Evolutionary conservation across 1,140 invertebrate genomes (phyloP).

Genomic region (Procambarus virginalis): DNA sequence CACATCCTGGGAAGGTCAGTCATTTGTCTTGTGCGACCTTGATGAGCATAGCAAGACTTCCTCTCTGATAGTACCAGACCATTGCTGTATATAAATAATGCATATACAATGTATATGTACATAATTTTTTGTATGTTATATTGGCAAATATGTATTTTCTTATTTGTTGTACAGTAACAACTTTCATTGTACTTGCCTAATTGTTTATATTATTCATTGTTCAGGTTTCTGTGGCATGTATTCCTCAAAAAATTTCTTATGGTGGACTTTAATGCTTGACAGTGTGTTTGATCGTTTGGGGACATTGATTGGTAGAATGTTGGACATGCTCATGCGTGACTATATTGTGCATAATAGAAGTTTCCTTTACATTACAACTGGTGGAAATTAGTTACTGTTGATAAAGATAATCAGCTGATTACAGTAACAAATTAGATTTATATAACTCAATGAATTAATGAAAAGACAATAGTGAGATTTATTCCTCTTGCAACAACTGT

Average conservation of each 20-base stretch:
- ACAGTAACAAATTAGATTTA: not conserved
- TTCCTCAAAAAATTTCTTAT: not conserved
- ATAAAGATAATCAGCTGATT: not conserved
- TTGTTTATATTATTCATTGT: not conserved
- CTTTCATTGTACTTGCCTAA: no score
- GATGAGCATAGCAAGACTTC: no score
- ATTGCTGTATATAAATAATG: no score
- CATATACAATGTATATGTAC: no score
- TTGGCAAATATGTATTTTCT: no score
- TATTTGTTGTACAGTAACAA: no score
- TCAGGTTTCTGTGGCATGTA: not conserved
- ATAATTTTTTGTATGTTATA: no score
- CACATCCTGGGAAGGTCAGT: no score
- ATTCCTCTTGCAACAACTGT: not conserved
- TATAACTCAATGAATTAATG: not conserved
- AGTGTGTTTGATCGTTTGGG: not conserved
- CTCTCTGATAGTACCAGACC: no score
- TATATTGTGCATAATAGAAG: constrained; percentile 12
- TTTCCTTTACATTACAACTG: not conserved
- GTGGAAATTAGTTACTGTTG: not conserved
- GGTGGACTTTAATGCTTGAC: not conserved
- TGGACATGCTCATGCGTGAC: constrained; percentile 18
- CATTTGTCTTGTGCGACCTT: no score
- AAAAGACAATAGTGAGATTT: not conserved
- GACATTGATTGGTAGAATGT: not conserved